Evolutionary conservation across 64 coral and sea anemone species (phyloP), one percentile per base, ranked within the genome.

Genomic region (Montipora capricornis): DNA sequence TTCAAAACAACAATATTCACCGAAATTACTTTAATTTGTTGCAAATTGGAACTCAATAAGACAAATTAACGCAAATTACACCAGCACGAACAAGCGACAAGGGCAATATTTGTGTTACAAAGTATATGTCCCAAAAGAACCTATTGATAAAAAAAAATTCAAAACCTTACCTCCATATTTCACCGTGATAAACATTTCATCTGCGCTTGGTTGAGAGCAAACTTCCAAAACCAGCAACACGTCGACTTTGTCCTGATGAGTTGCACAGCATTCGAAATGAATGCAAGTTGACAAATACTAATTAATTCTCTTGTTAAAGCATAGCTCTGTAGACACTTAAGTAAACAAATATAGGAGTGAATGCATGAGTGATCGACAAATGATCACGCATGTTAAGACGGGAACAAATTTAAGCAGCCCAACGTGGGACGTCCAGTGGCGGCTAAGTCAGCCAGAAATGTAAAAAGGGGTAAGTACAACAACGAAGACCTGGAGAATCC

Each of bases 161-260:
- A 6, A 5, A 50, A 58, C 12, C 92, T 89, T 90, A 94, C 93
- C 93, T 89, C 93, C 93, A 76, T 81, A 94, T 84, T 94, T 94
- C 1, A 94, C 93, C 5, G 93, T 94, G 49, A 94, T 94, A 48
- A 94, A 94, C 93, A 94, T 90, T 67, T 9, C 68, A 22, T 64
- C 7, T 68, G 3, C 15, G 16, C 47, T 53, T 8, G 19, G 12
- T 68, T 3, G 17, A 45, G 16, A 13, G 6, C 1, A 57, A 57
- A 6, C 53, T 57, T 57, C 53, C 53, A 57, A 57, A 57, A 8
- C 11, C 53, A 6, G 6, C 11, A 57, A 57, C 53, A 8, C 11
- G 29, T 46, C 6, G 59, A 45, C 6, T 37, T 82, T 86, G 64
- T 73, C n/a, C 71, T 68, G 61, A 26, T 45, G 44, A 8, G 61